phyloP scores from a whole-genome alignment of 1,140 invertebrate genomes.

The Neodiprion virginianus region DNA sequence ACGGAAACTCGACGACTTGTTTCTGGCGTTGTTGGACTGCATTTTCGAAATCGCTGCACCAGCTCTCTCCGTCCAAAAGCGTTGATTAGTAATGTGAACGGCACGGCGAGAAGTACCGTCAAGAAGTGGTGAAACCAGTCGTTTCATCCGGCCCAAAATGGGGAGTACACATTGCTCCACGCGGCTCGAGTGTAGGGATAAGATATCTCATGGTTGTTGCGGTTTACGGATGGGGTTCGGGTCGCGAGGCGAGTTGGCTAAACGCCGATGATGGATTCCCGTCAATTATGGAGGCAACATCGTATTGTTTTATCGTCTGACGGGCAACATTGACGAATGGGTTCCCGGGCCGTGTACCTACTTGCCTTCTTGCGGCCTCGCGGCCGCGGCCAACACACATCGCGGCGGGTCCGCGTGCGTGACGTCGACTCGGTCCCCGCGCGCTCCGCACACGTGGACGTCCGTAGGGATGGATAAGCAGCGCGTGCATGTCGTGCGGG shows the following conservation, averaged over 20 bases:
- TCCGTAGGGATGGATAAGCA: background rate
- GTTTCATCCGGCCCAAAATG: too few species aligned
- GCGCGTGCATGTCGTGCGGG: too few species aligned
- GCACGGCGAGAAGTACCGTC: too few species aligned
- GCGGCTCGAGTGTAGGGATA: too few species aligned
- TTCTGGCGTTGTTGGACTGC: too few species aligned
- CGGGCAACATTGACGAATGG: conserved; percentile 61
- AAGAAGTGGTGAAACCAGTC: too few species aligned
- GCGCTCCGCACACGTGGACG: background rate
- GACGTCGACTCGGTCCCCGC: conserved; percentile 22
- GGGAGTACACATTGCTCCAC: too few species aligned
- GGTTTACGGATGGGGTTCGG: too few species aligned
- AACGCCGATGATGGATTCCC: conserved; percentile 61
- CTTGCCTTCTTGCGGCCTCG: conserved; percentile 43
- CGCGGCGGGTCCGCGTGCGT: conserved; percentile 12
- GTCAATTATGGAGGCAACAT: conserved; percentile 62
- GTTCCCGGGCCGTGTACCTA: conserved; percentile 36
- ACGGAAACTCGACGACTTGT: too few species aligned
- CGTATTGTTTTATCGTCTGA: conserved; percentile 61
- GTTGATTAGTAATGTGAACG: too few species aligned
- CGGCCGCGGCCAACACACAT: conserved; percentile 14
- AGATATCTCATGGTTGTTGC: background rate
- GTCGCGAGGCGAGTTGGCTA: conserved; percentile 30
- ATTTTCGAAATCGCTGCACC: too few species aligned
- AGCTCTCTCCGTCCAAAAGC: too few species aligned